Evolutionary conservation across 1,140 invertebrate genomes (phyloP), one percentile per base, ranked within the genome.

Genomic region (Cotesia vestalis): DNA sequence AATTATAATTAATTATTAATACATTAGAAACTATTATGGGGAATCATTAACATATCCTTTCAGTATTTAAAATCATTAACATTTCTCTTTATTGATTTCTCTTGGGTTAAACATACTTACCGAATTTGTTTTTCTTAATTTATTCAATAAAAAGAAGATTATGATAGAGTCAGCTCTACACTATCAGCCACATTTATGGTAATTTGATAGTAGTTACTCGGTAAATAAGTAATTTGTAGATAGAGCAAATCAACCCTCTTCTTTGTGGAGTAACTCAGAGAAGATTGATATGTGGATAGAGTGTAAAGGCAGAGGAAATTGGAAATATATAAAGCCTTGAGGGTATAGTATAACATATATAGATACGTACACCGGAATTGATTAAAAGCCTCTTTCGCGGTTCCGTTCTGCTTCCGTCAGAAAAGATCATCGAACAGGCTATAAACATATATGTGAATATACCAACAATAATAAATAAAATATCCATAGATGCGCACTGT

Each of bases 321-420:
- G 62, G 40, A 52, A 20, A 27, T 4, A 66, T 40, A 36, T 12
- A 17, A n/a, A 38, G 4, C 11, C 66, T 53, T 69, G 52, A 2
- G 11, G 35, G 27, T 40, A 57, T 20, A 57, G 8, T 20, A 61
- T 46, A 27, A 27, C 3, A 27, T 27, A 27, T 27, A 27, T 27
- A 27, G 27, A 46, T 46, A 46, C 40, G 3, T 11, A 11, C 5
- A 46, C 40, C 46, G 40, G 14, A 59, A 40, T 66, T 55, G 55
- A 38, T 55, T 59, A 40, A 35, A 51, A 11, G 4, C 12, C 68
- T 60, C 51, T 63, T 75, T 74, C 71, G 66, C 67, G 82, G 85
- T 86, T 86, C 84, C 85, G 85, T 83, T 83, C 85, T 86, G 84
- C 81, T 86, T 86, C 77, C 40, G 76, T 79, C 64, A 79, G 66